These are phyloP conservation scores for Patella pellucida DNA, from an alignment of 2,888 invertebrate genomes.

Conservation along the genomic window DNA sequence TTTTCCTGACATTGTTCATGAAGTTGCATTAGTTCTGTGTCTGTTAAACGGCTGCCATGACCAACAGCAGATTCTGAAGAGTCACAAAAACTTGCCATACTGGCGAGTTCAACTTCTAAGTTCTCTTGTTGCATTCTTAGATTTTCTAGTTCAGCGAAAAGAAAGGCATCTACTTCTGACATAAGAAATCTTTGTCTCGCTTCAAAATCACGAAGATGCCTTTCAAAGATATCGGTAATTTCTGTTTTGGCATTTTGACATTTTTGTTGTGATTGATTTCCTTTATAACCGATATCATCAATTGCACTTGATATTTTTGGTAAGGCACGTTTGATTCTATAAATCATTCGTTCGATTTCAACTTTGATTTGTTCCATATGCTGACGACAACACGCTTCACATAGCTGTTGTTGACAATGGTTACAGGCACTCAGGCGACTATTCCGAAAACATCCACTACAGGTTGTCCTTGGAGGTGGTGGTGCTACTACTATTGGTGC, in stretches of 20 bases:
- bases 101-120: slow-evolving; percentile 92
- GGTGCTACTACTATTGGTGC: slow-evolving; percentile 8
- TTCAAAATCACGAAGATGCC: slow-evolving; percentile 69
- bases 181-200: slow-evolving; percentile 76
- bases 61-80: slow-evolving; percentile 54
- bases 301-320: slow-evolving; percentile 73
- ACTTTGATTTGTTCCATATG: slow-evolving; percentile 52
- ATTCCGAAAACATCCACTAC: slow-evolving; percentile 87
- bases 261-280: slow-evolving; percentile 88
- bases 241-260: slow-evolving; percentile 92
- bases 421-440: slow-evolving; percentile 79
- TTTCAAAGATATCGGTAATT: slow-evolving; percentile 77
- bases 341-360: slow-evolving; percentile 90
- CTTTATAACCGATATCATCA: slow-evolving; percentile 83
- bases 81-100: slow-evolving; percentile 96
- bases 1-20: slow-evolving; percentile 59
- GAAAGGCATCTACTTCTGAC: slow-evolving; percentile 84
- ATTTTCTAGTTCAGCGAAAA: slow-evolving; percentile 86
- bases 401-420: slow-evolving; percentile 97
- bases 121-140: slow-evolving; percentile 91
- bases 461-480: slow-evolving; percentile 78
- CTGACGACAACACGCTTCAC: slow-evolving; percentile 90
- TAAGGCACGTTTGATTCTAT: slow-evolving; percentile 78
- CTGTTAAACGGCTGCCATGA: slow-evolving; percentile 48
- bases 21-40: slow-evolving; percentile 55